Percentiles rank a stretch among this genome's conserved stretches.
Evolutionary conservation across 2,113 vertebrate genomes (phyloP).

Genomic region (Daphoenositta chrysoptera): DNA sequence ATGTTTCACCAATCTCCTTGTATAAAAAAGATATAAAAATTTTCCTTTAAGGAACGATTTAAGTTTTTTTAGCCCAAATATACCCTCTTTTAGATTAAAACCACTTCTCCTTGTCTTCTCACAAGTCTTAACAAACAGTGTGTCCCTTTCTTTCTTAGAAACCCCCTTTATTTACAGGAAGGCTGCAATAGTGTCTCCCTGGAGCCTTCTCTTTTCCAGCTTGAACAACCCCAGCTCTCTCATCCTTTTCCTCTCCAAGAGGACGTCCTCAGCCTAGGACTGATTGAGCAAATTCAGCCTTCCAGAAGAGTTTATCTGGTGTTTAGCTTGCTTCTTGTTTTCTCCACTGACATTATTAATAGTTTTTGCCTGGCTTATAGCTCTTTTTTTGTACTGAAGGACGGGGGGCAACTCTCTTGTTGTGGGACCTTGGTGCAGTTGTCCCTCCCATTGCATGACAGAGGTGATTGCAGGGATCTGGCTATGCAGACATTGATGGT

Average conservation of each 20-base stretch:
- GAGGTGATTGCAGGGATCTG: background rate
- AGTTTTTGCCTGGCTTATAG: background rate
- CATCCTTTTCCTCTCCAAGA: background rate
- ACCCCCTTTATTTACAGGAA: background rate
- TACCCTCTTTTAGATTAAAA: background rate
- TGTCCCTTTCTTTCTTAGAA: background rate
- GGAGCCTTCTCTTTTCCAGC: background rate
- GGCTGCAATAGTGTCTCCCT: background rate
- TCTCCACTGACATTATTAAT: background rate
- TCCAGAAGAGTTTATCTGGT: background rate
- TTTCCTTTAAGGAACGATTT: background rate
- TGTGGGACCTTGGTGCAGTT: fast-evolving
- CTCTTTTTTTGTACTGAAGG: background rate
- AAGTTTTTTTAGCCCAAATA: background rate
- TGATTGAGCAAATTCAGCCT: background rate
- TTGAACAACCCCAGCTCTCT: background rate
- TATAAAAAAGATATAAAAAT: background rate
- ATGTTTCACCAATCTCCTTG: background rate
- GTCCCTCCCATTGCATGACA: fast-evolving
- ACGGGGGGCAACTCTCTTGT: background rate
- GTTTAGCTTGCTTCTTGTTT: background rate
- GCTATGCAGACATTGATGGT: background rate
- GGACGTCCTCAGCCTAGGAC: background rate
- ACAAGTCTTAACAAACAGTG: background rate
- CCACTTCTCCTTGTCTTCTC: background rate